phyloP scores from a whole-genome alignment of 2,113 vertebrate species.

The Pedionomus torquatus region DNA sequence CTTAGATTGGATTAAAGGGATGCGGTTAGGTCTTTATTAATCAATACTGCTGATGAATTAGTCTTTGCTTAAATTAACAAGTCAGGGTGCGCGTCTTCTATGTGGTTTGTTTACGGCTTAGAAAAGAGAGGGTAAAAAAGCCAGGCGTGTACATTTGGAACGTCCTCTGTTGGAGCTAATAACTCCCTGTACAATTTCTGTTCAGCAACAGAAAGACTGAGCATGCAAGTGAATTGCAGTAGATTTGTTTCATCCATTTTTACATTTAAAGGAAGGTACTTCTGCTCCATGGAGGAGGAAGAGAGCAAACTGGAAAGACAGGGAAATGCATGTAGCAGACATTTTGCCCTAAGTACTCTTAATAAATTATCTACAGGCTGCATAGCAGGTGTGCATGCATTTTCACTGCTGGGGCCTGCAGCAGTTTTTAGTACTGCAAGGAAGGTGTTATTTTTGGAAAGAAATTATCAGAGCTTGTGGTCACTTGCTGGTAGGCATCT shows the following conservation, averaged over 20 bases:
- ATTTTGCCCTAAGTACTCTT: not conserved
- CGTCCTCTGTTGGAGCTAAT: not conserved
- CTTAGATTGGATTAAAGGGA: not conserved
- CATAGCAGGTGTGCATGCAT: not conserved
- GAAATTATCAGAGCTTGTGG: not conserved
- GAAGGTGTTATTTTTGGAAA: slow-evolving; percentile 20
- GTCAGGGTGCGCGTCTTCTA: not conserved
- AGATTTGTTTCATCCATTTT: not conserved
- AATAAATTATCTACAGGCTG: slow-evolving; percentile 30
- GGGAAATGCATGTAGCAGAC: not conserved
- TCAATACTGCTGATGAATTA: not conserved
- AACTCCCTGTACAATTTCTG: not conserved
- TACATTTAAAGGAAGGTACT: not conserved
- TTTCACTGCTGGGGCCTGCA: not conserved
- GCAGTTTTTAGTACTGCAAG: not conserved
- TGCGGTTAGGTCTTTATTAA: not conserved
- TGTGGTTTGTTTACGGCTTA: not conserved
- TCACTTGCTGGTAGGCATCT: not conserved
- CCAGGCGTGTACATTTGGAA: not conserved
- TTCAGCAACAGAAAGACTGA: not conserved
- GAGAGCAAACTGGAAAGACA: not conserved
- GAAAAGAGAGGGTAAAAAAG: not conserved
- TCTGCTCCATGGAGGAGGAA: not conserved
- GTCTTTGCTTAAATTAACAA: not conserved
- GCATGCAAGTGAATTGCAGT: not conserved